Base-by-base conservation (phyloP, 1,140 invertebrate species). In the Cyclina sinensis region DNA sequence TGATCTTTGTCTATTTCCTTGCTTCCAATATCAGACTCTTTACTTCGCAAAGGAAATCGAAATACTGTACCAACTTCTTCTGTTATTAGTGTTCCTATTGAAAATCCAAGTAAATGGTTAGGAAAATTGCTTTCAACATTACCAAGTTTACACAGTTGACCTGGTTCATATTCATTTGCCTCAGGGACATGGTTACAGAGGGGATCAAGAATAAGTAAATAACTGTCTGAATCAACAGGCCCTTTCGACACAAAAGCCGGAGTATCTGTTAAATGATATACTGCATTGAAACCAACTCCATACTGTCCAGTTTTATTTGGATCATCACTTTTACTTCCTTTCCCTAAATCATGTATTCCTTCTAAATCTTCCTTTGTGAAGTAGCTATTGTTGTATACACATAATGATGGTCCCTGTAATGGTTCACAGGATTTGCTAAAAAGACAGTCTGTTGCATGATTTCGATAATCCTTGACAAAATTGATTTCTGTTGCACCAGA, bases 231-330 rank as follows among this genome's bases (percentile, higher is more conserved):
- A 2, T 84, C 87, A 32, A 89, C 89, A n/a, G 87, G 90, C 70
- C 80, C 89, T 24, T 88, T 74, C 30, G 91, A 93, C 48, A 93
- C 62, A 70, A 94, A 94, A 1, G 93, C 92, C 4, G 94, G 94
- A n/a, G 88, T 91, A 70, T 94, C 93, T 9, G 94, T 94, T 21
- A 94, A 85, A 86, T 94, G 93, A 79, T 94, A 94, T 18, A 94
- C 94, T 65, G 92, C 92, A 83, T 94, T 94, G 84, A 94, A 94
- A 11, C 94, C 94, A 57, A 94, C 88, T 43, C 93, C 93, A 89
- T 91, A 94, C 70, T 93, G 91, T 27, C 93, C 93, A 14, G 91
- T 94, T 81, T 93, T 93, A 14, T 89, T 43, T 21, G 90, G 68
- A 65, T 93, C 92, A 21, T 87, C 37, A 46, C 43, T 21, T 79